These are phyloP conservation scores for Neogobius melanostomus DNA, from an alignment of 2,113 vertebrate species.

Conservation along the genomic window DNA sequence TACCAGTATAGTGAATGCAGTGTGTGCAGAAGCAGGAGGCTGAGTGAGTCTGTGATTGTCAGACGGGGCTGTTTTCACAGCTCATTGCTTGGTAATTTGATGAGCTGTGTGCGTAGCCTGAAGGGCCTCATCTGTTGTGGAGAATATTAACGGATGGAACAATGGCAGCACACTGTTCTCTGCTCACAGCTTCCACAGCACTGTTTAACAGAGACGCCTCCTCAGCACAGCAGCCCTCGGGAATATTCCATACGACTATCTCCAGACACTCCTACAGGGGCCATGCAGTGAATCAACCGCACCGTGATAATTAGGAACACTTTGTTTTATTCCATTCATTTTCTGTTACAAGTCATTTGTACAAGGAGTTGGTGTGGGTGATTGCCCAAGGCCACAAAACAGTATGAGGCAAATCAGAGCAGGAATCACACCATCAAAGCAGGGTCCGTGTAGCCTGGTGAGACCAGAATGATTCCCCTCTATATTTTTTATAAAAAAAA, in stretches of 20 bases:
- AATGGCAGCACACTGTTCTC: constrained; percentile 14
- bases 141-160: constrained; percentile 16
- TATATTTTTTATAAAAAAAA: too few relatives aligned
- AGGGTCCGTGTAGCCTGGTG: too few relatives aligned
- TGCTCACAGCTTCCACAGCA: constrained; percentile 14
- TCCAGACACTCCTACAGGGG: background rate
- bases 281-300: too few relatives aligned
- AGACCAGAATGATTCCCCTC: too few relatives aligned
- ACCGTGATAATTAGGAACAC: too few relatives aligned
- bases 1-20: background rate
- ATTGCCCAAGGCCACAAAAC: too few relatives aligned
- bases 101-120: constrained; percentile 39
- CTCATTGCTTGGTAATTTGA: constrained; percentile 43
- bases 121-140: constrained; percentile 43
- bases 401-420: too few relatives aligned
- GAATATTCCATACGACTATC: constrained; percentile 2
- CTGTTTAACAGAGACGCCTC: constrained; percentile 12
- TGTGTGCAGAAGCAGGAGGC: constrained; percentile 2
- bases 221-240: constrained; percentile 1
- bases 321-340: too few relatives aligned
- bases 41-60: constrained; percentile 29
- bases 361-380: too few relatives aligned
- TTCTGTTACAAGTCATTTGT: too few relatives aligned
- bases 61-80: constrained; percentile 36
- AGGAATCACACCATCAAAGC: too few relatives aligned